These are phyloP conservation scores for Proterorhinus semilunaris DNA, from an alignment of 2,113 vertebrate genomes.

Conservation along the genomic window DNA sequence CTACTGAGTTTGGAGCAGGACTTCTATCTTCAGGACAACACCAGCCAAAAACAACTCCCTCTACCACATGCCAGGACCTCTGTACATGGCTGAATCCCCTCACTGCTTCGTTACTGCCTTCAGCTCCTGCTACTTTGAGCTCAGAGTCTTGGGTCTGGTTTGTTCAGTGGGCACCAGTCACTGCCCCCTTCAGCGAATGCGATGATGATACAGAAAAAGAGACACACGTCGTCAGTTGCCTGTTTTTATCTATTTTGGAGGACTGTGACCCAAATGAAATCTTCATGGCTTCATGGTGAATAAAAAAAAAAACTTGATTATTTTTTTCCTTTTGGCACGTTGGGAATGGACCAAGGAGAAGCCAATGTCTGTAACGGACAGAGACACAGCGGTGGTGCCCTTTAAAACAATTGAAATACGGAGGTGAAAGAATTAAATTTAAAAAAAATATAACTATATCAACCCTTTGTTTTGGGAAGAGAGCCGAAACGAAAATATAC, in stretches of 20 bases:
- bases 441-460: constrained; percentile 82
- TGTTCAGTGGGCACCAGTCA: constrained; percentile 82
- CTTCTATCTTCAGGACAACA: constrained; percentile 85
- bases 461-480: constrained; percentile 77
- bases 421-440: constrained; percentile 75
- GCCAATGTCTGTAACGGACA: constrained; percentile 84
- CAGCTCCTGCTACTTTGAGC: constrained; percentile 80
- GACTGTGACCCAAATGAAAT: constrained; percentile 77
- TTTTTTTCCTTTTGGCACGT: constrained; percentile 76
- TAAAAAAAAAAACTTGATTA: constrained; percentile 61
- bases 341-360: constrained; percentile 87
- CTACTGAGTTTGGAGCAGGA: constrained; percentile 86
- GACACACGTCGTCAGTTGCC: constrained; percentile 61
- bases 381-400: constrained; percentile 84
- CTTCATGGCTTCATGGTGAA: constrained; percentile 81
- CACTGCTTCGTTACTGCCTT: constrained; percentile 84
- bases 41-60: constrained; percentile 82
- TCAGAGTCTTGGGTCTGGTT: constrained; percentile 78
- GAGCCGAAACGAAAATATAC: constrained; percentile 80
- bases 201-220: constrained; percentile 57
- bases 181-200: constrained; percentile 75
- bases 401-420: constrained; percentile 68
- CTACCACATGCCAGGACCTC: constrained; percentile 34
- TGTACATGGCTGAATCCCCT: constrained; percentile 81
- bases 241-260: constrained; percentile 59